These are phyloP conservation scores for Siphamia tubifer DNA, from an alignment of 2,113 vertebrate species.

Conservation along the genomic window DNA sequence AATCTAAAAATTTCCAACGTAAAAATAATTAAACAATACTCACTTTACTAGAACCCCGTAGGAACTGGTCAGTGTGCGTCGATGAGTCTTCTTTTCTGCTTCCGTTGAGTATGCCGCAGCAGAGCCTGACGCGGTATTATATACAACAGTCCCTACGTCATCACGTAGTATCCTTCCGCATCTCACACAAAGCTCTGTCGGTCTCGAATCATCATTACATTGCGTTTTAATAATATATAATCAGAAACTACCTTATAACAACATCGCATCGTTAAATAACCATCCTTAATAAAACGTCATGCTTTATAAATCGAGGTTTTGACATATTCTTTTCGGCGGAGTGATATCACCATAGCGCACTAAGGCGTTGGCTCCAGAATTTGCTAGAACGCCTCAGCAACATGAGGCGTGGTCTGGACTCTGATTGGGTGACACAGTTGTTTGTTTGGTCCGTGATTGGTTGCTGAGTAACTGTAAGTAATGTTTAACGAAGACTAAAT, in stretches of 20 bases:
- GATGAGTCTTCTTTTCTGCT: fast-evolving
- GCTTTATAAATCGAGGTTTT: background rate
- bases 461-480: conserved; percentile 43
- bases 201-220: fast-evolving
- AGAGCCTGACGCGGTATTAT: fast-evolving
- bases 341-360: conserved; percentile 35
- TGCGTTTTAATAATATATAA: too few species aligned
- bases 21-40: background rate
- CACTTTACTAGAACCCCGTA: background rate
- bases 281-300: too few species aligned
- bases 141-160: conserved; percentile 26
- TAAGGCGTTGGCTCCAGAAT: conserved; percentile 48
- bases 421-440: conserved; percentile 70
- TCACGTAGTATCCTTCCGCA: conserved; percentile 34
- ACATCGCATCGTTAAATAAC: too few species aligned
- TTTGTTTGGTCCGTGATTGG: conserved; percentile 72
- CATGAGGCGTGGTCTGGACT: conserved; percentile 1
- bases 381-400: conserved; percentile 56
- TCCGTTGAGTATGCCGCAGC: fast-evolving
- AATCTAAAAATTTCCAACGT: fast-evolving
- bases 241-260: too few species aligned
- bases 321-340: background rate
- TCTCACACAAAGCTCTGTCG: conserved; percentile 38
- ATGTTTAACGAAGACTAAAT: background rate
- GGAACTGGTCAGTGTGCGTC: fast-evolving